Percentiles rank a stretch among this genome's conserved stretches.
Evolutionary conservation across 1,140 invertebrate genomes (phyloP).

Genomic region (Drosophila hydei): DNA sequence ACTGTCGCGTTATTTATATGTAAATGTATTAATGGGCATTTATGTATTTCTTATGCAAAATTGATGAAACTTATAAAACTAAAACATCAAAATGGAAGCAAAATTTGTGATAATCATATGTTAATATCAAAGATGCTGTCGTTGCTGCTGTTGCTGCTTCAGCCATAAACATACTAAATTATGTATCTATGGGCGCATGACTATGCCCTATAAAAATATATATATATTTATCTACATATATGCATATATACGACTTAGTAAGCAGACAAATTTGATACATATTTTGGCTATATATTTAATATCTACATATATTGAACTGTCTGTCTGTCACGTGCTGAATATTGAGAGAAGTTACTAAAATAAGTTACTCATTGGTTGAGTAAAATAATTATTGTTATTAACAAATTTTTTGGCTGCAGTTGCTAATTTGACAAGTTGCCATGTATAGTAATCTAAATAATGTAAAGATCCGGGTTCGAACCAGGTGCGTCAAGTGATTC

Average conservation of each 20-base stretch:
- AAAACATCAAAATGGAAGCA: conserved; percentile 75
- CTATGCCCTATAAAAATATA: conserved; percentile 20
- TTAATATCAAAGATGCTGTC: conserved; percentile 68
- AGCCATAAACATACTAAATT: conserved; percentile 72
- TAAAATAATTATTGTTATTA: too few species aligned
- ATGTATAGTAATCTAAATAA: too few species aligned
- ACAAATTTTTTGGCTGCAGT: too few species aligned
- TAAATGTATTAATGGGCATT: conserved; percentile 77
- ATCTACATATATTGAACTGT: neutral
- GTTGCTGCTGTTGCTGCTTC: conserved; percentile 39
- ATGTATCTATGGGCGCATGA: conserved; percentile 50
- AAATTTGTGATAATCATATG: conserved; percentile 80
- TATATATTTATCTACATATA: conserved; percentile 1
- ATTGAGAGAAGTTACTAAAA: too few species aligned
- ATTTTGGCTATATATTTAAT: neutral
- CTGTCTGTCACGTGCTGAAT: neutral
- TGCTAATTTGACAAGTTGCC: too few species aligned
- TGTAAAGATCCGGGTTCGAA: too few species aligned
- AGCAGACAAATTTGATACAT: conserved; percentile 8
- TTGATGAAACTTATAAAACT: conserved; percentile 61
- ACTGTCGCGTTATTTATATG: conserved; percentile 61
- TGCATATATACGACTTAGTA: conserved; percentile 7
- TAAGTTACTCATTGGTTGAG: too few species aligned
- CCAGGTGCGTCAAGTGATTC: too few species aligned
- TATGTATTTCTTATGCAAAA: conserved; percentile 75